Conservation (phyloP, 2,113 vertebrate species). For the Takifugu bimaculatus region DNA sequence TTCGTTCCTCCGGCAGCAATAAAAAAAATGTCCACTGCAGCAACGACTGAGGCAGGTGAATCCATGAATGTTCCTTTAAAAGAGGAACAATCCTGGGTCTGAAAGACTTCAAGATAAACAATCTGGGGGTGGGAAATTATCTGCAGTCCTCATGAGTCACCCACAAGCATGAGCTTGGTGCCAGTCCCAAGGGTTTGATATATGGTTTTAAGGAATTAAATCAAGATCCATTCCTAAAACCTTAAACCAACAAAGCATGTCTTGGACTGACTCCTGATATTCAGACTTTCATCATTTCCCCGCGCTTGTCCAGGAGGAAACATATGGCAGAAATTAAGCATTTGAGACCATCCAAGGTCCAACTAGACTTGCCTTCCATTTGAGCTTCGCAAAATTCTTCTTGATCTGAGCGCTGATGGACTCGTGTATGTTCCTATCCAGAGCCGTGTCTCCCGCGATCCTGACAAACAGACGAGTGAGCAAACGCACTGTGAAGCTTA, state of each 20-base stretch:
- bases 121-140: not conserved
- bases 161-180: not conserved
- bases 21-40: too few relatives aligned
- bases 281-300: not conserved
- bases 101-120: not conserved
- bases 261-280: not conserved
- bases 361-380: slow-evolving; percentile 87
- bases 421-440: slow-evolving; percentile 98
- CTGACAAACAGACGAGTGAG: slow-evolving; percentile 55
- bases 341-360: not conserved
- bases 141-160: not conserved
- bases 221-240: not conserved
- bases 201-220: not conserved
- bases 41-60: too few relatives aligned
- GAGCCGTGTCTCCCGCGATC: slow-evolving; percentile 93
- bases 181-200: not conserved
- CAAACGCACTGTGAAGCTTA: not conserved
- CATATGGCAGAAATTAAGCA: not conserved
- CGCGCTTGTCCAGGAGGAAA: not conserved
- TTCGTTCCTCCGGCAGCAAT: too few relatives aligned
- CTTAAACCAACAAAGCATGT: not conserved
- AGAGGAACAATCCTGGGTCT: too few relatives aligned
- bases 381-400: slow-evolving; percentile 98
- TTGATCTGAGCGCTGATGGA: slow-evolving; percentile 97
- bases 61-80: too few relatives aligned